phyloP scores from a whole-genome alignment of 2,113 vertebrate genomes.

The Corythornis vintsioides region DNA sequence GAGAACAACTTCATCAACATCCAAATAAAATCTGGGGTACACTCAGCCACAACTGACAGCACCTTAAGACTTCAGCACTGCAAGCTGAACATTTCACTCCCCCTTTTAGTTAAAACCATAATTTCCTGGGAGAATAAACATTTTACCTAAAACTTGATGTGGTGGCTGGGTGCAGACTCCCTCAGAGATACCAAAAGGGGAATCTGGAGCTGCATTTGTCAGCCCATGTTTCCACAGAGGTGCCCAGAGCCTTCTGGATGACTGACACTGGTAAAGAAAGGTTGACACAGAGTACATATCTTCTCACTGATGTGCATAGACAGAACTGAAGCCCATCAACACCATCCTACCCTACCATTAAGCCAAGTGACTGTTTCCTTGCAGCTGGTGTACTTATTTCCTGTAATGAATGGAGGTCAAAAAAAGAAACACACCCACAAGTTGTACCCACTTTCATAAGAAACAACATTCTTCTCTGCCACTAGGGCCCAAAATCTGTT shows the following conservation, averaged over 20 bases:
- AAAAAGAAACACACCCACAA: not conserved
- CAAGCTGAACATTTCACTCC: not conserved
- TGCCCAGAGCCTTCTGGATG: not conserved
- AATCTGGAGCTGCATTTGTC: not conserved
- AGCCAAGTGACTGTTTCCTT: not conserved
- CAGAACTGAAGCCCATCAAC: not conserved
- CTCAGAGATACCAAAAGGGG: not conserved
- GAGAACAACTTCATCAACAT: not conserved
- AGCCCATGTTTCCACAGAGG: not conserved
- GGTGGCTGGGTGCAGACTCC: not conserved
- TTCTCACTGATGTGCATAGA: not conserved
- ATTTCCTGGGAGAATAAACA: not conserved
- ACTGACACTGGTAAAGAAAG: not conserved
- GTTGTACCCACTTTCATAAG: not conserved
- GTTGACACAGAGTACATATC: not conserved
- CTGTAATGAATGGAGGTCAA: not conserved
- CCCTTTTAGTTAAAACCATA: not conserved
- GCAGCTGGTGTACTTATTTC: not conserved
- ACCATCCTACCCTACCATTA: not conserved
- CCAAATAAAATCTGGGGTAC: not conserved
- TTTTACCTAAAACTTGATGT: not conserved
- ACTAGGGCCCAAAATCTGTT: not conserved
- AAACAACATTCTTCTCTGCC: not conserved
- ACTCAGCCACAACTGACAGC: accelerated
- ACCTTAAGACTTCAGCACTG: not conserved